Percentiles rank a stretch among this genome's conserved stretches.
phyloP scores from a whole-genome alignment of 2,797 vertebrate species.

The Strix occidentalis region DNA sequence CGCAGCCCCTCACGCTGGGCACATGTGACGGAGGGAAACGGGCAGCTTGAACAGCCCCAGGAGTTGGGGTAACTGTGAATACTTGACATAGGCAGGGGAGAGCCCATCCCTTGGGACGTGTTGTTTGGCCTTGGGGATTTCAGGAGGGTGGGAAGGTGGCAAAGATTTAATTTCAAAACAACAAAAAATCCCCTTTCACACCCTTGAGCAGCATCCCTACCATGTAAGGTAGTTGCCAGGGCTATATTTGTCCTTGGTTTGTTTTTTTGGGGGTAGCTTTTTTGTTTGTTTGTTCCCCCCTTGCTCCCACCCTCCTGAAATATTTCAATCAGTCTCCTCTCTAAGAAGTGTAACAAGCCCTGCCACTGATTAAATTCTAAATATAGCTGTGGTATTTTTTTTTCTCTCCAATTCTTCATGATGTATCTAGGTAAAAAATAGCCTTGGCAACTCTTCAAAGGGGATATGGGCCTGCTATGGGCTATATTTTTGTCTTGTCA shows the following conservation, averaged over 20 bases:
- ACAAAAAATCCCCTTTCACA: background rate
- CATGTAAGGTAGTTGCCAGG: background rate
- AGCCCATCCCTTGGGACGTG: background rate
- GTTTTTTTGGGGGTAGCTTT: background rate
- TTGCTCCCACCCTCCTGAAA: slow-evolving; percentile 5
- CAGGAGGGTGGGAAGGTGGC: background rate
- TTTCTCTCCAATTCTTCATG: slow-evolving; percentile 66
- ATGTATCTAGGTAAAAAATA: slow-evolving; percentile 78
- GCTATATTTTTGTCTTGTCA: slow-evolving; percentile 83
- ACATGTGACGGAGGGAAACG: accelerated
- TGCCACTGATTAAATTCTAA: slow-evolving; percentile 67
- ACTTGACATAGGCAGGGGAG: background rate
- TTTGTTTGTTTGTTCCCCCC: background rate
- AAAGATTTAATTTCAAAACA: background rate
- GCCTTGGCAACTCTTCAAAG: slow-evolving; percentile 76
- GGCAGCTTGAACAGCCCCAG: background rate
- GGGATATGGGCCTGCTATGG: slow-evolving; percentile 65
- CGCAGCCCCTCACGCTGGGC: background rate
- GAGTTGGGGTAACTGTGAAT: accelerated
- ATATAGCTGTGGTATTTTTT: slow-evolving; percentile 74
- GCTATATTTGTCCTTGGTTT: background rate
- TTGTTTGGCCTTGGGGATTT: background rate
- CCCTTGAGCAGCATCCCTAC: background rate
- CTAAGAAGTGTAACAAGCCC: slow-evolving; percentile 16
- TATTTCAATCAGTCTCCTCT: background rate